phyloP scores from a whole-genome alignment of 2,888 invertebrate species.

The Tetrapedia diversipes region DNA sequence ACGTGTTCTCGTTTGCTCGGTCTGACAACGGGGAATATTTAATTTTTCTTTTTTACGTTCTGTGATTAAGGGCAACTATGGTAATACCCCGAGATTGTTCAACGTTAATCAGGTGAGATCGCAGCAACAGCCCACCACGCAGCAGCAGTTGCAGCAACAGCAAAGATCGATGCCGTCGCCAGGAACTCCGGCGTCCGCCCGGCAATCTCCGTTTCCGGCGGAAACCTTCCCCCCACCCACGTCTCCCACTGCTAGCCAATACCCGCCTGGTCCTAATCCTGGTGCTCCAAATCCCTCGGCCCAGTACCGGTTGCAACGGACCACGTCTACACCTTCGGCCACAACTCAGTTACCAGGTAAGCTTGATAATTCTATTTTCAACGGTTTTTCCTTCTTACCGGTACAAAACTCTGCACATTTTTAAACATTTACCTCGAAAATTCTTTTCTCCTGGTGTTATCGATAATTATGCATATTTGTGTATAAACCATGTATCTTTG shows the following conservation, averaged over 20 bases:
- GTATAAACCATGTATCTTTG: conserved; percentile 9
- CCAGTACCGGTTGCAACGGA: conserved; percentile 86
- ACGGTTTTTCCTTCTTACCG: neutral
- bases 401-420: neutral
- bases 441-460: neutral
- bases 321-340: conserved; percentile 85
- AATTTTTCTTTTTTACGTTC: conserved; percentile 28
- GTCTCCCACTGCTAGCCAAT: conserved; percentile 84
- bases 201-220: conserved; percentile 85
- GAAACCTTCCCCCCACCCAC: conserved; percentile 84
- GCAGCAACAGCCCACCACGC: conserved; percentile 82
- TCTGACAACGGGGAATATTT: neutral
- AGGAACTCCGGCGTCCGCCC: conserved; percentile 83
- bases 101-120: conserved; percentile 83
- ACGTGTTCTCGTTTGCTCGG: neutral
- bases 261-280: conserved; percentile 80
- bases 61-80: conserved; percentile 77
- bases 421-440: neutral
- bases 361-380: conserved; percentile 42
- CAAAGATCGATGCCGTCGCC: conserved; percentile 93
- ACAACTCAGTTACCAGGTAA: conserved; percentile 86
- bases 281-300: conserved; percentile 80
- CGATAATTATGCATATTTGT: neutral
- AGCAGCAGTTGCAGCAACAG: conserved; percentile 84
- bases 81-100: conserved; percentile 80